A percentile compares a stretch with the other conserved stretches of the same genome.
These are phyloP conservation scores for Odontocolon sp. DNA, from an alignment of 2,888 invertebrate genomes.

Conservation along the genomic window DNA sequence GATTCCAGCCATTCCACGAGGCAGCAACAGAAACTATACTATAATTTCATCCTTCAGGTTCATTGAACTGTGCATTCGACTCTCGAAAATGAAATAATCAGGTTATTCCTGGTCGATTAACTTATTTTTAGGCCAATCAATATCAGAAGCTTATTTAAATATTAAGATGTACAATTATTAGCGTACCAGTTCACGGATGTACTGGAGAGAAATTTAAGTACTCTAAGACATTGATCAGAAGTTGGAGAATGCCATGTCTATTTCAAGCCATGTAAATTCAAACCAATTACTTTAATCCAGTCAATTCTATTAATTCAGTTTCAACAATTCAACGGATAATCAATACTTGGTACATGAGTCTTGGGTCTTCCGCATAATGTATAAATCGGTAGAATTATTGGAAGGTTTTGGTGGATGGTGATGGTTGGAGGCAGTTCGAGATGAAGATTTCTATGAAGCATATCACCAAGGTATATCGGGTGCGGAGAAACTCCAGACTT, in stretches of 20 bases:
- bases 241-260: neutral
- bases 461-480: neutral
- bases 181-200: too few species aligned
- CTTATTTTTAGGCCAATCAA: conserved; percentile 32
- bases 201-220: neutral
- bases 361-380: neutral
- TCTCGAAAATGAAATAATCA: conserved; percentile 15
- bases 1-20: too few species aligned
- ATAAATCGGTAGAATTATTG: conserved; percentile 14
- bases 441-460: neutral
- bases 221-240: neutral
- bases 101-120: conserved; percentile 11
- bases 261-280: neutral
- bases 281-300: conserved; percentile 7
- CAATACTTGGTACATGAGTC: conserved; percentile 15
- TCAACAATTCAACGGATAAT: conserved; percentile 12
- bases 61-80: neutral
- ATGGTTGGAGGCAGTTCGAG: conserved; percentile 1
- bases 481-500: conserved; percentile 30
- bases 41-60: too few species aligned
- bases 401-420: conserved; percentile 5
- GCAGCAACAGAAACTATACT: too few species aligned
- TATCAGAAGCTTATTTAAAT: conserved; percentile 26
- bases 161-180: conserved; percentile 28
- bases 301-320: conserved; percentile 1